Evolutionary conservation across 92 coral and sea anemone genomes (phyloP).

Genomic region (Phymanthus crucifer): DNA sequence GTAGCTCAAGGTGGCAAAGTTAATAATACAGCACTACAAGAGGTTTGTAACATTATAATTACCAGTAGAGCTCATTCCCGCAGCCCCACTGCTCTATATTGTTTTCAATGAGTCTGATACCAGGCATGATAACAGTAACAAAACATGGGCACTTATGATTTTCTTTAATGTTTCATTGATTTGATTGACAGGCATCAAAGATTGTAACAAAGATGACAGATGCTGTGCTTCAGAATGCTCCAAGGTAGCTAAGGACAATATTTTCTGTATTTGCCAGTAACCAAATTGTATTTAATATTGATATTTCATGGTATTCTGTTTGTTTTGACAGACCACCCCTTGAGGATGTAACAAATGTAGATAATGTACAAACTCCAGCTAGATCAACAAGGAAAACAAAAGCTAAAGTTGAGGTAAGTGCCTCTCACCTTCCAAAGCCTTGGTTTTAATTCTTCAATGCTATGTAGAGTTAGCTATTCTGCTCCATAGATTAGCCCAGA

Average conservation of each 20-base stretch:
- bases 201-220: constrained; percentile 57
- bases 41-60: constrained; percentile 46
- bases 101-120: not conserved
- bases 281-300: too few relatives aligned
- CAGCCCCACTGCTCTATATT: too few relatives aligned
- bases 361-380: constrained; percentile 9
- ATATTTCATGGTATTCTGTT: not conserved
- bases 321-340: constrained; percentile 7
- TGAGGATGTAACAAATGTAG: constrained; percentile 17
- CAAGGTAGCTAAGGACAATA: constrained; percentile 11
- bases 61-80: too few relatives aligned
- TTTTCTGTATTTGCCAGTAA: not conserved
- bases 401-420: constrained; percentile 1
- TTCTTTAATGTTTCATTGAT: not conserved
- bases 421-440: not conserved
- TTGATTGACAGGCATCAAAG: constrained; percentile 50
- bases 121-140: not conserved
- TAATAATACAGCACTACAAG: constrained; percentile 50
- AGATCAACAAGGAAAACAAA: constrained; percentile 1
- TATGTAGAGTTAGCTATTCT: too few relatives aligned
- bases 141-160: not conserved
- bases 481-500: too few relatives aligned
- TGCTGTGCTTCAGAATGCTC: constrained; percentile 54
- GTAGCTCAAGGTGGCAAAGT: constrained; percentile 68
- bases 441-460: not conserved